Base-by-base conservation (phyloP, 2,113 vertebrate genomes). In the Pongo abelii region DNA sequence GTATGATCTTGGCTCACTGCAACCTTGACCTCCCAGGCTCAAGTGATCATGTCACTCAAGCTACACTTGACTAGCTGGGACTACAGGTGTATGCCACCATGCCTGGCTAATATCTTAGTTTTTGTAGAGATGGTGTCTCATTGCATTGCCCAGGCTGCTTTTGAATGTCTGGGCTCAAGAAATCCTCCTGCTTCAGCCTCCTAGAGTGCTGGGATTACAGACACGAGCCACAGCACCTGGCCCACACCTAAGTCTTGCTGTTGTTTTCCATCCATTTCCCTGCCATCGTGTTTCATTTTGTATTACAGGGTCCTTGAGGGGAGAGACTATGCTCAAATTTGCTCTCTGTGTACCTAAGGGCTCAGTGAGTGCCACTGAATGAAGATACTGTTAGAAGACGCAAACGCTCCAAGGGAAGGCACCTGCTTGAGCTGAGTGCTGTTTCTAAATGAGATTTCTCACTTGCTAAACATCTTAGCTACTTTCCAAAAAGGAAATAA, bases 391-490 rank as follows among this genome's bases (percentile, higher is more conserved):
- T 23, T 50, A 8, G 69, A 81, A 87, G 57, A 86, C 7, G 10
- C 52, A 22, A 22, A 50, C 30, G 13, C 52, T 79, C 50, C 79
- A 13, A 35, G 52, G 35, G 1, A 67, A 30, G n/a, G 25, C 3
- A 12, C 40, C 40, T 23, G 30, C 23, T 32, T 50, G 43, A 32
- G 83, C 14, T 1, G 0, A 7, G 90, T 64, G 48, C 27, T 20
- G 5, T 81, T 90, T 96, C 95, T 43, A 16, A 89, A 50, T 78
- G 75, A 59, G 25, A 92, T 93, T 80, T 92, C 80, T 72, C 57
- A 75, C 70, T 91, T 38, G 40, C 70, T n/a, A 64, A 64, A 79
- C 89, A 87, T 78, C 13, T 48, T 91, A 59, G 78, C 69, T 92
- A 93, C 86, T 89, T 11, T 40, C 30, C 89, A 50, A 70, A 22